Evolutionary conservation across 2,797 vertebrate genomes (phyloP).

Genomic region (Sparus aurata): DNA sequence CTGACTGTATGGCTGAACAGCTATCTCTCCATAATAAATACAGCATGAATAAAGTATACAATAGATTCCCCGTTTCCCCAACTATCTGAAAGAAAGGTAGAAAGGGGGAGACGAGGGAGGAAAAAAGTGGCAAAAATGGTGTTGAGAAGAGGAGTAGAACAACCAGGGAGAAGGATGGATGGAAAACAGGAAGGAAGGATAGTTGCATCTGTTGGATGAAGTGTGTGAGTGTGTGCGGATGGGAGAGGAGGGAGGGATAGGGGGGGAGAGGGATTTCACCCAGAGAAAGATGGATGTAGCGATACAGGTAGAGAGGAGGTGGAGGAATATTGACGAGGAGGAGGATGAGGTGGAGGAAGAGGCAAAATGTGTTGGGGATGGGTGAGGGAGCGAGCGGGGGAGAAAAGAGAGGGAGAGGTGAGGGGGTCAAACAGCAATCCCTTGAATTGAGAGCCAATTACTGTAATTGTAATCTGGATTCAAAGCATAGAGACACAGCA

Average conservation of each 20-base stretch:
- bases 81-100: constrained; percentile 56
- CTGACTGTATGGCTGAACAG: constrained; percentile 61
- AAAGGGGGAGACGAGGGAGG: constrained; percentile 32
- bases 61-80: constrained; percentile 71
- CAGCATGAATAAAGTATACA: constrained; percentile 81
- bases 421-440: constrained; percentile 83
- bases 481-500: constrained; percentile 69
- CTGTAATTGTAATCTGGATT: constrained; percentile 85
- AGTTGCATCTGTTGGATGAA: constrained; percentile 63
- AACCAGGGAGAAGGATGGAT: constrained; percentile 44
- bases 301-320: constrained; percentile 77
- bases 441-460: constrained; percentile 84
- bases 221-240: constrained; percentile 36
- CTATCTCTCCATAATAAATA: constrained; percentile 78
- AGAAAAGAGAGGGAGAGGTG: constrained; percentile 62
- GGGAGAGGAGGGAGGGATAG: constrained; percentile 8
- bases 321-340: constrained; percentile 81
- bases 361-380: constrained; percentile 37
- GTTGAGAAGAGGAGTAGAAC: constrained; percentile 44
- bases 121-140: constrained; percentile 48
- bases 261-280: constrained; percentile 44
- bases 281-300: constrained; percentile 77
- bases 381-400: constrained; percentile 25
- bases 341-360: constrained; percentile 36
- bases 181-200: constrained; percentile 41